Evolutionary conservation across 2,113 vertebrate genomes (phyloP).

Genomic region (Gymnobelideus leadbeateri): DNA sequence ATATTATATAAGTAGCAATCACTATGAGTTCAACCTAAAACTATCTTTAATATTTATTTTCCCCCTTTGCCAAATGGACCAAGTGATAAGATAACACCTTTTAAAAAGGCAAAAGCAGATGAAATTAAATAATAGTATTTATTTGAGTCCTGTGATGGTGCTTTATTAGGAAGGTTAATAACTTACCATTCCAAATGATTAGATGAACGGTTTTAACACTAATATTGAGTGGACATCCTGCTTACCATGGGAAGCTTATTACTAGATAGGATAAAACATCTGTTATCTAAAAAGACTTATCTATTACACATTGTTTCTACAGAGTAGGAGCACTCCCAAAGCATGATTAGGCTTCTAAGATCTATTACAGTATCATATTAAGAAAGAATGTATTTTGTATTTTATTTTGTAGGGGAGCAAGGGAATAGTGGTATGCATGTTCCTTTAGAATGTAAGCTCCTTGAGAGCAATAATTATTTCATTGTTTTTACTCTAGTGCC

Average conservation of each 20-base stretch:
- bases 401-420: conserved; percentile 30
- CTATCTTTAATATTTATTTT: conserved; percentile 41
- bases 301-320: background rate
- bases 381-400: conserved; percentile 64
- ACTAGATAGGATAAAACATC: background rate
- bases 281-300: background rate
- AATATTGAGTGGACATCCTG: background rate
- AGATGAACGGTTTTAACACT: background rate
- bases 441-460: background rate
- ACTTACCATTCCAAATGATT: background rate
- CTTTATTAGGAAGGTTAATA: background rate
- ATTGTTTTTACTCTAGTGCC: background rate
- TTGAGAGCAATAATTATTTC: background rate
- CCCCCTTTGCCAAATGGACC: too few relatives aligned
- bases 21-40: background rate
- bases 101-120: background rate
- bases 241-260: background rate
- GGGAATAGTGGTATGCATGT: background rate
- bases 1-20: background rate
- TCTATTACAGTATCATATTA: conserved; percentile 60
- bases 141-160: background rate
- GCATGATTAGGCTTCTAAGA: conserved; percentile 4
- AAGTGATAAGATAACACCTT: too few relatives aligned
- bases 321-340: conserved; percentile 23
- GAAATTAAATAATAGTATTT: background rate